A percentile compares a stretch with the other conserved stretches of the same genome.
Evolutionary conservation across 2,888 invertebrate genomes (phyloP).

Genomic region (Osmoderma eremita): DNA sequence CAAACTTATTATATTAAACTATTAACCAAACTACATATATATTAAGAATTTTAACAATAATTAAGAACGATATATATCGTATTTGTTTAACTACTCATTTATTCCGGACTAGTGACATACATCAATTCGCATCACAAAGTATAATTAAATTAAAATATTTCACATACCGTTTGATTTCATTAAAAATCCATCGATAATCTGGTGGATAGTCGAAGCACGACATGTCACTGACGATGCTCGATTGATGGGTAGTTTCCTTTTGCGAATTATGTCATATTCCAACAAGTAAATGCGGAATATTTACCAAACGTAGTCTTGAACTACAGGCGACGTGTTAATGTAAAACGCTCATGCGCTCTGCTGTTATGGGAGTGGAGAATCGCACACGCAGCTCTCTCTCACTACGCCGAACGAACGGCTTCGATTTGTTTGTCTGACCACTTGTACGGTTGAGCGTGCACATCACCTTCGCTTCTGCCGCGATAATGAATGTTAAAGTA

Average conservation of each 20-base stretch:
- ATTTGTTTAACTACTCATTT: too few species aligned
- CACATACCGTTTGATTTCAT: conserved; percentile 25
- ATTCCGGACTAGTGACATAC: too few species aligned
- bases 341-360: conserved; percentile 27
- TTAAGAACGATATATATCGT: too few species aligned
- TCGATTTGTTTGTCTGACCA: conserved; percentile 7
- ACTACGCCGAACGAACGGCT: conserved; percentile 5
- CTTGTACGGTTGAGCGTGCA: not conserved
- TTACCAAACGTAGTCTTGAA: conserved; percentile 31
- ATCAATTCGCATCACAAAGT: not conserved
- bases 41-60: too few species aligned
- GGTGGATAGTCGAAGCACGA: not conserved
- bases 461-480: not conserved
- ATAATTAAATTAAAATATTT: not conserved
- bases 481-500: conserved; percentile 6
- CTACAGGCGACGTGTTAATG: conserved; percentile 12
- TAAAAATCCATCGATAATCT: not conserved
- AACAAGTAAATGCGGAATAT: conserved; percentile 29
- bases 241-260: conserved; percentile 19
- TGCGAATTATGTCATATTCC: conserved; percentile 29
- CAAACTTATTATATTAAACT: too few species aligned
- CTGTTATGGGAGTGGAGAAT: conserved; percentile 2
- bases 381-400: not conserved
- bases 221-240: conserved; percentile 12
- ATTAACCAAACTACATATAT: too few species aligned